A percentile compares a stretch with the other conserved stretches of the same genome.
Evolutionary conservation across 1,140 invertebrate genomes (phyloP).

Genomic region (Branchinecta lynchi): DNA sequence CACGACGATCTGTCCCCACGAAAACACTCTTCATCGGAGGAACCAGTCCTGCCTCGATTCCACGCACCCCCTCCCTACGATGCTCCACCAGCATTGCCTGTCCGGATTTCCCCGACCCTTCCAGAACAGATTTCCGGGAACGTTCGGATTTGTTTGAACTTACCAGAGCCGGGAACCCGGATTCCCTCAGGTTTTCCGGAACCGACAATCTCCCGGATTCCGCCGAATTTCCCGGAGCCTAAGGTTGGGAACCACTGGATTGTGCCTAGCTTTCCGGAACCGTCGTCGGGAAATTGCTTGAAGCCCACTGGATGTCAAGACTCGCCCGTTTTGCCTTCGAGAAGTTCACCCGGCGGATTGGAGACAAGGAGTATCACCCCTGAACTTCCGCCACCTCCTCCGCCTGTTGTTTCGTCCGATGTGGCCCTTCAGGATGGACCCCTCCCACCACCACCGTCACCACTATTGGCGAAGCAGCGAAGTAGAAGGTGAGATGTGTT

Average conservation of each 20-base stretch:
- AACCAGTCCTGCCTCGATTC: not conserved
- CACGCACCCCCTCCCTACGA: not conserved
- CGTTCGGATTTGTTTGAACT: not conserved
- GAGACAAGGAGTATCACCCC: conserved; percentile 34
- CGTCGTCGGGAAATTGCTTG: not conserved
- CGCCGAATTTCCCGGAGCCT: not conserved
- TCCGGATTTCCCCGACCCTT: not conserved
- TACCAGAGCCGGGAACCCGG: not conserved
- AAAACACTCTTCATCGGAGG: not conserved
- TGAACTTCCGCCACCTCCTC: conserved; percentile 45
- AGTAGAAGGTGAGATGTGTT: not conserved
- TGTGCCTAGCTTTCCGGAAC: not conserved
- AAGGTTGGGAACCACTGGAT: too few species aligned
- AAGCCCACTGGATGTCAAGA: not conserved
- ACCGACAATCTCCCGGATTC: not conserved
- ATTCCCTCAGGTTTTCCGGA: not conserved
- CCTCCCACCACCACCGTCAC: conserved; percentile 49
- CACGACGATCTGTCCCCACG: not conserved
- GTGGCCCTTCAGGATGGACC: conserved; percentile 49
- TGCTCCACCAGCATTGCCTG: not conserved
- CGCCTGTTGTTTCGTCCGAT: conserved; percentile 35
- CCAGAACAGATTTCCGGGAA: not conserved
- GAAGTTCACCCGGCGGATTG: not conserved
- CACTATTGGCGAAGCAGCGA: conserved; percentile 15
- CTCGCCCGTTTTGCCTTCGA: conserved; percentile 7